phyloP scores from a whole-genome alignment of 2,797 vertebrate species.

The Phrynocephalus guinanensis region DNA sequence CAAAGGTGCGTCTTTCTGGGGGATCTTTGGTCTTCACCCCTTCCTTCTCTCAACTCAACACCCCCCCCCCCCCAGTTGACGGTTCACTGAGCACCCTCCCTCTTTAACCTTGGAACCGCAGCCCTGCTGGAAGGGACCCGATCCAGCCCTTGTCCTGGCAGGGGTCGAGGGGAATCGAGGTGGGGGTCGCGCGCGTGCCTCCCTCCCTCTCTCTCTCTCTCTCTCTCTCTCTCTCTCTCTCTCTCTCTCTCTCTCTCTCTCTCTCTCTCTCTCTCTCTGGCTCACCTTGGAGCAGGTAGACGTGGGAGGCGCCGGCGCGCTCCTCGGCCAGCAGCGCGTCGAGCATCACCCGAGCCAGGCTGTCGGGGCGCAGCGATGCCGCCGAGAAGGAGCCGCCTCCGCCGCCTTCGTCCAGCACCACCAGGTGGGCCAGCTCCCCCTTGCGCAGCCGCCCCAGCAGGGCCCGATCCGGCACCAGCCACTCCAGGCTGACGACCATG shows the following conservation, averaged over 20 bases:
- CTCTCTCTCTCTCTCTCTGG: no score
- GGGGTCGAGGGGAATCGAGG: no score
- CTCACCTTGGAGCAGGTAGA: constrained; percentile 86
- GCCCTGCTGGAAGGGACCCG: no score
- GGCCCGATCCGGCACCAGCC: constrained; percentile 84
- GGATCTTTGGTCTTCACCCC: not conserved
- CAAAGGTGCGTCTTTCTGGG: no score
- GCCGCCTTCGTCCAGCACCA: constrained; percentile 85
- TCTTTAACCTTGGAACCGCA: no score
- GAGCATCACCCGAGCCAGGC: constrained; percentile 81
- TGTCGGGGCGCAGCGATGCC: constrained; percentile 76
- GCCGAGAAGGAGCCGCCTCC: constrained; percentile 46
- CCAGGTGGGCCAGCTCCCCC: constrained; percentile 80
- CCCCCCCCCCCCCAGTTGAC: not conserved
- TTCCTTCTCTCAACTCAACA: no score
- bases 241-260: no score
- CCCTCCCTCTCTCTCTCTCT: no score
- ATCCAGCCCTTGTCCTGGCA: no score
- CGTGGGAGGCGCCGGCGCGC: constrained; percentile 63
- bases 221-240: no score
- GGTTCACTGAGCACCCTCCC: not conserved
- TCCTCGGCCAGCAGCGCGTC: constrained; percentile 74
- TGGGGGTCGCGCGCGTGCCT: no score
- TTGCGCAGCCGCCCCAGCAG: constrained; percentile 79
- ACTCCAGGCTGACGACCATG: constrained; percentile 78